These are phyloP conservation scores for Carabus problematicus DNA, from an alignment of 2,888 invertebrate species.

Conservation along the genomic window DNA sequence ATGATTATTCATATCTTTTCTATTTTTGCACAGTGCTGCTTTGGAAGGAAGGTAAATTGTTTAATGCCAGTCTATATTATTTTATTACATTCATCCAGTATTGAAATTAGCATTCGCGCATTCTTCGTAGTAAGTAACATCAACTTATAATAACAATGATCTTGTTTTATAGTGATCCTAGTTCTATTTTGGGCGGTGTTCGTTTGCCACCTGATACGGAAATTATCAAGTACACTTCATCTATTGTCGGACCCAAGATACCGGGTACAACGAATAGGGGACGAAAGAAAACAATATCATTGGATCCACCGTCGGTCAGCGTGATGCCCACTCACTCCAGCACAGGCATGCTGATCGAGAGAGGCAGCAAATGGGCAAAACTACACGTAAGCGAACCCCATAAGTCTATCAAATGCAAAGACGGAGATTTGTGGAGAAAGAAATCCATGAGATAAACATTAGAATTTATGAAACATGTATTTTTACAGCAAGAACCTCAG, in stretches of 20 bases:
- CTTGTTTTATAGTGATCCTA: constrained; percentile 71
- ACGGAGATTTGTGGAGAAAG: too few species aligned
- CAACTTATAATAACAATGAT: constrained; percentile 4
- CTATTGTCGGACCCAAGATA: constrained; percentile 84
- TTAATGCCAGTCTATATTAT: constrained; percentile 37
- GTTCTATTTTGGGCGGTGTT: constrained; percentile 82
- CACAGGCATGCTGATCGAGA: constrained; percentile 61
- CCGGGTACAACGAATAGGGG: constrained; percentile 85
- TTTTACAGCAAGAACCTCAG: constrained; percentile 29
- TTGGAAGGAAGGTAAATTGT: constrained; percentile 65
- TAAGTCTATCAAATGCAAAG: not conserved
- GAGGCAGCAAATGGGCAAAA: constrained; percentile 58
- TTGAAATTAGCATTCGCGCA: constrained; percentile 21
- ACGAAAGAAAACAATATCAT: constrained; percentile 86
- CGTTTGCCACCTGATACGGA: constrained; percentile 87
- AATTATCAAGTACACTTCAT: constrained; percentile 89
- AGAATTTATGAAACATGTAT: too few species aligned
- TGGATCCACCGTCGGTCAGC: constrained; percentile 75
- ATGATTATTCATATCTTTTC: constrained; percentile 5
- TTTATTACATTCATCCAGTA: too few species aligned
- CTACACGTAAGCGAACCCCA: constrained; percentile 56
- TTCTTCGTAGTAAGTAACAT: not conserved
- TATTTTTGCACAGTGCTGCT: constrained; percentile 66
- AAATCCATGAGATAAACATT: too few species aligned
- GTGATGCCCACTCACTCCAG: constrained; percentile 62